These are phyloP conservation scores for Pollenia labialis DNA, from an alignment of 2,888 invertebrate species.

Conservation along the genomic window DNA sequence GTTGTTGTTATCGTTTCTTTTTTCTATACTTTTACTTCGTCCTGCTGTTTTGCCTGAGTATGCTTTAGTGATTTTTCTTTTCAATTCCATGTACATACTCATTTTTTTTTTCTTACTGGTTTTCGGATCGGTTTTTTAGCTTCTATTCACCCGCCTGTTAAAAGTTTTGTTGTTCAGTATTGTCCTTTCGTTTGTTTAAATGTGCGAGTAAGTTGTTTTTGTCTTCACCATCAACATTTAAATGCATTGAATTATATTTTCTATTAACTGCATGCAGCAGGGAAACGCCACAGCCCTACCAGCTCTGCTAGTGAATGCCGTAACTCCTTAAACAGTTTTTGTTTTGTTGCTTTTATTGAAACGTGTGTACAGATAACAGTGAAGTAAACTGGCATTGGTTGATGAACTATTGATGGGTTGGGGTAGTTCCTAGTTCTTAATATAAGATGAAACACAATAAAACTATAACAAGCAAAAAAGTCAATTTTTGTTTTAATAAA, in stretches of 20 bases:
- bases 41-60: conserved; percentile 60
- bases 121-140: background rate
- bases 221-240: conserved; percentile 63
- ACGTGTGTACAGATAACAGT: conserved; percentile 35
- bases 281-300: background rate
- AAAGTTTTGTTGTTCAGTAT: conserved; percentile 25
- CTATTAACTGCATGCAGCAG: conserved; percentile 70
- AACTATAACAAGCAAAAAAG: no score
- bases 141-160: conserved; percentile 33
- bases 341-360: conserved; percentile 10
- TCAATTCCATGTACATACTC: background rate
- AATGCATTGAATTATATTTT: conserved; percentile 74
- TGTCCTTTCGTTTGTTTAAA: conserved; percentile 45
- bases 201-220: conserved; percentile 20
- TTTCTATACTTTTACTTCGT: conserved; percentile 16
- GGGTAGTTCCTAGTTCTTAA: no score
- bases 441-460: no score
- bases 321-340: conserved; percentile 18
- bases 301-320: conserved; percentile 1
- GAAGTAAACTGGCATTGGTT: conserved; percentile 17
- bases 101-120: conserved; percentile 13
- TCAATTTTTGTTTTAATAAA: no score
- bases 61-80: conserved; percentile 48
- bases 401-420: no score
- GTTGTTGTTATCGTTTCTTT: conserved; percentile 3